Base-by-base conservation (phyloP, 2,888 invertebrate species). In the Erebia aethiops region DNA sequence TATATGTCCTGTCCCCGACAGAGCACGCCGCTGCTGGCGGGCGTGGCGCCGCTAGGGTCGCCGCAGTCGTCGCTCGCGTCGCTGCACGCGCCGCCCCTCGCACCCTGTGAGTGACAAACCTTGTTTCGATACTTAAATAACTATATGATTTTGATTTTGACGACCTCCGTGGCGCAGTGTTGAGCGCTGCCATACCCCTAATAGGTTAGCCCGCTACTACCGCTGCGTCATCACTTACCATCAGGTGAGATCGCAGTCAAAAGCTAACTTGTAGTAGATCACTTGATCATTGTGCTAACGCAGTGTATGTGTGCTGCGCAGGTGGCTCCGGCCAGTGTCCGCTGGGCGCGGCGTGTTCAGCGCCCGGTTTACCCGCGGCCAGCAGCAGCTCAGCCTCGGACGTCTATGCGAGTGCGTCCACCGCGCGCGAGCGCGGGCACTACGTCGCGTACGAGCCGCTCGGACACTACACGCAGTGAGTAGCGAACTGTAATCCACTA, bases 401-500 rank as follows among this genome's bases (percentile, higher is more conserved):
- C 61, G 80, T 83, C n/a, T 90, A 93, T 80, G 86, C 91, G 71
- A 92, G 90, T 84, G 92, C 92, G 54, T 86, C 85, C 71, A 88
- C 88, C 1, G 92, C 91, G 49, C 72, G 93, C 1, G 93, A 93
- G 84, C 75, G 93, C 0, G 93, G 93, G 0, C 93, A 93, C 77
- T 94, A 94, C 76, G 93, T 94, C 57, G 93, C 93, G 1, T 94
- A 94, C 74, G 93, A 94, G 74, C 93, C 93, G 64, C 87, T 94
- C 3, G 92, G 92, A 13, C 92, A 90, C 52, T 92, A 92, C 74
- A 91, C 92, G 56, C 92, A 92, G 92, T 92, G 51, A 87, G 91
- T 87, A 18, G 52, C 4, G 3, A 5, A 7, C 14, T 11, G 14
- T 49, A 0, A 21, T 21, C 21, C 21, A 21, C 21, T 21, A 21